Percentiles rank a stretch among this genome's conserved stretches.
Evolutionary conservation across 2,797 vertebrate species (phyloP).

Genomic region (Myiotriccus ornatus): DNA sequence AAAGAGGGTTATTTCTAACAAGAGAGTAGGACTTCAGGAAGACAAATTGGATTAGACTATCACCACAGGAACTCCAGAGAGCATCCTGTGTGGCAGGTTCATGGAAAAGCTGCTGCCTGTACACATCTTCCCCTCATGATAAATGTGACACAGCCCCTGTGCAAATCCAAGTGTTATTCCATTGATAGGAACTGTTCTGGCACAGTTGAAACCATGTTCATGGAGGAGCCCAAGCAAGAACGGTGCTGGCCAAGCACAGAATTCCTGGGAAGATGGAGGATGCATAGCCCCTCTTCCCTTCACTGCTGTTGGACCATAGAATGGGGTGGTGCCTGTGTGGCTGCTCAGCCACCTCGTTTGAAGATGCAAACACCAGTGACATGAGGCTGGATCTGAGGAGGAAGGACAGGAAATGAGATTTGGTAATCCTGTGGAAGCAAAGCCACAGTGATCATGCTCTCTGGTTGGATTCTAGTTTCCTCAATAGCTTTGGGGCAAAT

Average conservation of each 20-base stretch:
- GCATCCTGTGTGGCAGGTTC: not conserved
- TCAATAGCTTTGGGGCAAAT: not conserved
- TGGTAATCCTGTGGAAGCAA: not conserved
- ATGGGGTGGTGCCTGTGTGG: not conserved
- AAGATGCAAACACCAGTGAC: not conserved
- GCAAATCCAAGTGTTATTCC: not conserved
- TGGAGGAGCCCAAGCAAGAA: not conserved
- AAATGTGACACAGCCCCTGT: not conserved
- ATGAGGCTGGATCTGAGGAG: not conserved
- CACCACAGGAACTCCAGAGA: conserved; percentile 11
- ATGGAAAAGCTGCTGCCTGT: not conserved
- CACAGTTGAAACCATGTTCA: not conserved
- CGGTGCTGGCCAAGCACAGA: not conserved
- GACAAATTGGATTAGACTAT: not conserved
- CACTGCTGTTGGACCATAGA: accelerated
- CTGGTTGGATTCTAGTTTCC: not conserved
- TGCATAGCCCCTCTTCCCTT: not conserved
- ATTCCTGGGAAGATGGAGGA: not conserved
- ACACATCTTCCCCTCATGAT: not conserved
- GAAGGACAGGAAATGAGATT: not conserved
- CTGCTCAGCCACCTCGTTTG: not conserved
- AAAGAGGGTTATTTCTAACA: not conserved
- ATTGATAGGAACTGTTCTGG: not conserved
- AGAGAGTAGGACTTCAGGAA: conserved; percentile 12
- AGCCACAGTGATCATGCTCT: not conserved